Base-by-base conservation (phyloP, 2,888 invertebrate species). In the Pyralis farinalis region DNA sequence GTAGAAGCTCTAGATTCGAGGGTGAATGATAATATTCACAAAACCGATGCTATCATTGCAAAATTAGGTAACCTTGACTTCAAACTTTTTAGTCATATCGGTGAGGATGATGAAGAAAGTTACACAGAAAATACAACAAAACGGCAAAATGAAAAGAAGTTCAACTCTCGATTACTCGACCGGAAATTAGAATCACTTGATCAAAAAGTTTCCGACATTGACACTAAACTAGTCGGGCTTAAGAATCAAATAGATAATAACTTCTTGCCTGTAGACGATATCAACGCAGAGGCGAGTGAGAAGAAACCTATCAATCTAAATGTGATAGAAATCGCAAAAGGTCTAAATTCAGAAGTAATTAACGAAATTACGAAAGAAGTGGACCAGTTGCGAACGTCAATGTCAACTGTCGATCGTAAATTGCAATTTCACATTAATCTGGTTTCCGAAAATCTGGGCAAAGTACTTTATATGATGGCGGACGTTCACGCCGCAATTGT, bases 281-380 rank as follows among this genome's bases (percentile, higher is more conserved):
- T 96, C 46, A 96, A 95, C 63, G 96, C 94, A 0, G 96, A 96
- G 73, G 96, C 96, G 0, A 96, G 96, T 62, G 96, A 96, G 77
- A 96, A 95, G 80, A 95, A 95, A 64, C 95, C 96, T 1, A 92
- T 96, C 34, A 95, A 95, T 68, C 92, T 95, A 90, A 95, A 95
- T 68, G 93, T 95, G 8, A 91, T 95, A 38, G 95, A 96, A 78
- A 95, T 95, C 44, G 94, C 95, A 1, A 96, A 95, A 79, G 93
- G 95, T n/a, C 90, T 96, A 66, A 96, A 94, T 71, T 90, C 93
- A 12, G 96, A 96, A 80, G 93, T 95, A 22, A 92, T 96, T 71
- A 93, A 93, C 60, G 95, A 95, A 77, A 93, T 95, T 20, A 93
- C 94, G n/a, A 93, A 94, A 71, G 95, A 95, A 78, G 90, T 95